These are phyloP conservation scores for Perca fluviatilis DNA, from an alignment of 2,113 vertebrate species.

Conservation along the genomic window DNA sequence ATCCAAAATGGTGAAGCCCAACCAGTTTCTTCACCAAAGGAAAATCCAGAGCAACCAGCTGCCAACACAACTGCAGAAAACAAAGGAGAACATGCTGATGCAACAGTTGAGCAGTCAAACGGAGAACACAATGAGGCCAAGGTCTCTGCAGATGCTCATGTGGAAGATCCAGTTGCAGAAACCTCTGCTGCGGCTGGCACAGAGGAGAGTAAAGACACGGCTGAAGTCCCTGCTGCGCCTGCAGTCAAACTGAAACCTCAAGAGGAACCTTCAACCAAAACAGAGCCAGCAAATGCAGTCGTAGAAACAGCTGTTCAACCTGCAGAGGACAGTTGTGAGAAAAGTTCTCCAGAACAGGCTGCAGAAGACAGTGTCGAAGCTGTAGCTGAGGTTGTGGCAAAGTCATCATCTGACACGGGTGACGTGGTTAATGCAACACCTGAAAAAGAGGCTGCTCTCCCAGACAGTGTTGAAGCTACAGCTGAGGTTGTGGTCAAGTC, in stretches of 20 bases:
- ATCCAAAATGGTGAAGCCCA: conserved; percentile 9
- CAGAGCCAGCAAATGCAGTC: conserved; percentile 8
- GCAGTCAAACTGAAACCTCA: background rate
- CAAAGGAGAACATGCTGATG: background rate
- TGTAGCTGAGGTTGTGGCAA: background rate
- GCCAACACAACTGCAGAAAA: conserved; percentile 23
- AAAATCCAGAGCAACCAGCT: conserved; percentile 17
- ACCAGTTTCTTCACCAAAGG: background rate
- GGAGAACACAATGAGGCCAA: background rate
- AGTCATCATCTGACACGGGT: conserved; percentile 2
- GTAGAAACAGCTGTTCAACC: background rate
- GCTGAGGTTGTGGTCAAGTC: too few species aligned
- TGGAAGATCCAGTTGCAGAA: conserved; percentile 15
- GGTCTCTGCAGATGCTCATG: conserved; percentile 21
- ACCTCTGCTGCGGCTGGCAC: conserved; percentile 1
- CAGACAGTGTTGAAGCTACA: too few species aligned
- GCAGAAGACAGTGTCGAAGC: background rate
- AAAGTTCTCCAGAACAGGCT: background rate
- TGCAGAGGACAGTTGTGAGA: conserved; percentile 1
- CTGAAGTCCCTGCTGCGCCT: background rate
- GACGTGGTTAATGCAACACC: background rate
- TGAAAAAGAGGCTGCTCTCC: background rate
- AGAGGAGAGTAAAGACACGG: background rate
- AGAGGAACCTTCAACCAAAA: conserved; percentile 13
- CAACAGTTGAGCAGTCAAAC: conserved; percentile 6